These are phyloP conservation scores for Limosa lapponica DNA, from an alignment of 2,797 vertebrate species.

Conservation along the genomic window DNA sequence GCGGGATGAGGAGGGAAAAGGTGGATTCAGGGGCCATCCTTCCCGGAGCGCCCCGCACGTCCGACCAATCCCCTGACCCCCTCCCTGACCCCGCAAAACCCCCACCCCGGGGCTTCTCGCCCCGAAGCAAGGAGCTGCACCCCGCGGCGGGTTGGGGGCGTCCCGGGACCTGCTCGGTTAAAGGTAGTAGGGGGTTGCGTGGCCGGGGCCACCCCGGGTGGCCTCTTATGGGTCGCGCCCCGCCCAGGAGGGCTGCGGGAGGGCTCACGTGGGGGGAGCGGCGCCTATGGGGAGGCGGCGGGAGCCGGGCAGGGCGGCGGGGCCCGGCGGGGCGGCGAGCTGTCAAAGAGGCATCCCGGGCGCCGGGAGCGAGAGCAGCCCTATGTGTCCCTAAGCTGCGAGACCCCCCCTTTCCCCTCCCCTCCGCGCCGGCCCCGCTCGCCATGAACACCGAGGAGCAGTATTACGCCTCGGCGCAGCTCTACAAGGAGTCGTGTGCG, in stretches of 20 bases:
- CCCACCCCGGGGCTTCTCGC: fast-evolving
- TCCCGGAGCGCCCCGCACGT: background rate
- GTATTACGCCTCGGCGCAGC: constrained; percentile 86
- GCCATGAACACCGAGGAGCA: constrained; percentile 94
- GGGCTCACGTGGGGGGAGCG: constrained; percentile 60
- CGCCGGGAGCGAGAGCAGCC: constrained; percentile 15
- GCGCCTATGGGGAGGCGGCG: constrained; percentile 60
- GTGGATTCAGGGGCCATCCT: background rate
- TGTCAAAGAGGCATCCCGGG: constrained; percentile 76
- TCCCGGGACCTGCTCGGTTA: too few relatives aligned
- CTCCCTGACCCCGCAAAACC: too few relatives aligned
- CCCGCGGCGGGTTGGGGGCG: fast-evolving
- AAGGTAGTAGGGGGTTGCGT: background rate
- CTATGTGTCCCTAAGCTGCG: constrained; percentile 24
- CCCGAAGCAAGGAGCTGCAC: background rate
- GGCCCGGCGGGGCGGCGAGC: constrained; percentile 65
- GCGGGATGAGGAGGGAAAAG: fast-evolving
- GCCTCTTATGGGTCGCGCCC: constrained; percentile 45
- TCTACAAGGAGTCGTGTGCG: constrained; percentile 93
- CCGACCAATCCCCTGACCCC: too few relatives aligned
- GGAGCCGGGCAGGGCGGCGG: constrained; percentile 41
- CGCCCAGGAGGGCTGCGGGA: constrained; percentile 43
- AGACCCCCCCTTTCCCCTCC: background rate
- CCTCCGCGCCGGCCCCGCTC: background rate
- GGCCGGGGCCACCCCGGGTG: background rate